Base-by-base conservation (phyloP, 2,113 vertebrate species). In the Archilochus colubris region DNA sequence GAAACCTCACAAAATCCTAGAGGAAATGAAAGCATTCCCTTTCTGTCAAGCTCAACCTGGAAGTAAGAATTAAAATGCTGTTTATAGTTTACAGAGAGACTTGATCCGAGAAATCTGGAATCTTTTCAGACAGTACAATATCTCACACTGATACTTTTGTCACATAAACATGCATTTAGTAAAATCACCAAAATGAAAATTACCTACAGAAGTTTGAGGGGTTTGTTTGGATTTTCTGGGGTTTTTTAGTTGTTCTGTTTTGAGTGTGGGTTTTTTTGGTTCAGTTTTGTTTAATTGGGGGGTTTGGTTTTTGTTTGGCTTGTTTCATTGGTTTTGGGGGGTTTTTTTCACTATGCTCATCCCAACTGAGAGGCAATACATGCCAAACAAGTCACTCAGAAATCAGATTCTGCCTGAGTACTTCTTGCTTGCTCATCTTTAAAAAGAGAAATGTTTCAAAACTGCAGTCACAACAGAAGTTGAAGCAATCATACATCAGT, bases 111-210 rank as follows among this genome's bases (percentile, higher is more conserved):
- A 87, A 86, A 82, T 31, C 75, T 3, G 3, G 46, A 80, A 80
- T 61, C 67, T 67, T 88, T 63, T 54, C 91, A 88, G 31, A 67
- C 43, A 55, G 67, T 46, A 93, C 50, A 85, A 36, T 77, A 84
- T 21, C 30, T 75, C 24, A 57, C 58, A 46, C 72, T 36, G 27
- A 68, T 72, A 48, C 72, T 74, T 88, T 80, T 21, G 14, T 61
- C 54, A 84, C 10, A 14, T 36, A 67, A 1, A 31, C 14, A 46
- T 63, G 75, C 8, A 81, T 22, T 9, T 54, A 93, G 27, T 38
- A 91, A 89, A 95, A 72, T 67, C 69, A 89, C 28, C n/a, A 89
- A 69, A 27, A 38, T 73, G 81, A 94, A 93, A 89, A 89, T 68
- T 72, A 82, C 59, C 79, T 91, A 76, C 90, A 93, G 51, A 76